Percentiles rank a stretch among this genome's conserved stretches.
These are phyloP conservation scores for Jaculus jaculus DNA, from an alignment of 2,113 vertebrate genomes.

Conservation along the genomic window DNA sequence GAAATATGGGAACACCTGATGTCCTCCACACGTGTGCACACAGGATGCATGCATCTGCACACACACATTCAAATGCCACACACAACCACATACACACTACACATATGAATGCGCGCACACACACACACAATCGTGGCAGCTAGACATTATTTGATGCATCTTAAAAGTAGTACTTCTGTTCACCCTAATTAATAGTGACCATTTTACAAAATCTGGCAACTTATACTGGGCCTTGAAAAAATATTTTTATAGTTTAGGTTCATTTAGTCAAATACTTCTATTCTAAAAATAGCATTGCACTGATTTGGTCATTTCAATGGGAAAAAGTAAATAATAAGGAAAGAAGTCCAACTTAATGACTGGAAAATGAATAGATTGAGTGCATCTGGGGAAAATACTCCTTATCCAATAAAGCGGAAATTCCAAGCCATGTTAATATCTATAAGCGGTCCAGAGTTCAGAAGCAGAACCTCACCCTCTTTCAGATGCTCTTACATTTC, in stretches of 20 bases:
- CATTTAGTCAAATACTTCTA: not conserved
- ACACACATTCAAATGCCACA: too few relatives aligned
- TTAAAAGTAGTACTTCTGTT: not conserved
- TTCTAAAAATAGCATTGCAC: not conserved
- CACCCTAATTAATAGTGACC: not conserved
- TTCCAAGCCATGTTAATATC: not conserved
- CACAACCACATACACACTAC: too few relatives aligned
- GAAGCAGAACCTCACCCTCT: not conserved
- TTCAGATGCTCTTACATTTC: too few relatives aligned
- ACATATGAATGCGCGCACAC: too few relatives aligned
- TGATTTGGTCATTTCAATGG: not conserved
- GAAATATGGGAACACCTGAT: too few relatives aligned
- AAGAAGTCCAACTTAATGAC: not conserved
- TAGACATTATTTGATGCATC: not conserved
- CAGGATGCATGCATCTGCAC: too few relatives aligned
- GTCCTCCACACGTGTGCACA: too few relatives aligned
- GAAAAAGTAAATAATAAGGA: not conserved
- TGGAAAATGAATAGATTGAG: not conserved
- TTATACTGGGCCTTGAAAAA: not conserved
- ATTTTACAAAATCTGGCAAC: not conserved
- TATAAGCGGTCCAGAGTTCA: not conserved
- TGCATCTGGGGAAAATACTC: slow-evolving; percentile 10
- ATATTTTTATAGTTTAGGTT: not conserved
- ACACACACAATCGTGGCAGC: too few relatives aligned
- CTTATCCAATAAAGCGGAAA: not conserved